Conservation (phyloP, 1,140 invertebrate species). For the Sitobion miscanthi region DNA sequence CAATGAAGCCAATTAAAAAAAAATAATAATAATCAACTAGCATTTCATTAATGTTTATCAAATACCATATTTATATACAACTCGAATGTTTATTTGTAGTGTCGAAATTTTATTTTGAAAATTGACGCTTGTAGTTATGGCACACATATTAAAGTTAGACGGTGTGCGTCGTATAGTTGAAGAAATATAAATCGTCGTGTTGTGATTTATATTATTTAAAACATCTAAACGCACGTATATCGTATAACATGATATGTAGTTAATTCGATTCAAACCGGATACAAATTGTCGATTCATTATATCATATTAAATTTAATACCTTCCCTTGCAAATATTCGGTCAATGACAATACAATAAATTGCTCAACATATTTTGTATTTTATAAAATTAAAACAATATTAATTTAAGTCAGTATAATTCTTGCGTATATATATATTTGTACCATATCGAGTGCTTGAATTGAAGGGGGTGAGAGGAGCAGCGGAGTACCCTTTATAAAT, state of each 20-base stretch:
- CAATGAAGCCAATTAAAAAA: conserved; percentile 55
- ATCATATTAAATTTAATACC: conserved; percentile 13
- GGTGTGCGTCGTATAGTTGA: background rate
- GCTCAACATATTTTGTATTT: conserved; percentile 23
- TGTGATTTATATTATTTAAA: conserved; percentile 21
- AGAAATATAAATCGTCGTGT: conserved; percentile 24
- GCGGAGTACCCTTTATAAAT: no score
- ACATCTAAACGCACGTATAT: background rate
- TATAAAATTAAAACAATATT: background rate
- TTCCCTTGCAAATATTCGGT: background rate
- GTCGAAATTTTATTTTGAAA: conserved; percentile 44
- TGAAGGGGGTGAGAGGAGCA: no score
- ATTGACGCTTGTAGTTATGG: background rate
- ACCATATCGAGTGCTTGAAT: no score
- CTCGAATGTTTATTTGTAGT: conserved; percentile 46
- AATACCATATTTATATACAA: conserved; percentile 29
- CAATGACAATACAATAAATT: conserved; percentile 24
- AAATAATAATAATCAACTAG: background rate
- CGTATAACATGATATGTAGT: background rate
- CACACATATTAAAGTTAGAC: conserved; percentile 42
- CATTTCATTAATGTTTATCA: conserved; percentile 32
- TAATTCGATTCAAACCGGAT: conserved; percentile 3
- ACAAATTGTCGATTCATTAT: conserved; percentile 9
- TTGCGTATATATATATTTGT: no score
- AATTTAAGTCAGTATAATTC: background rate